Conservation (phyloP, 2,113 vertebrate genomes). For the Chroicocephalus ridibundus region DNA sequence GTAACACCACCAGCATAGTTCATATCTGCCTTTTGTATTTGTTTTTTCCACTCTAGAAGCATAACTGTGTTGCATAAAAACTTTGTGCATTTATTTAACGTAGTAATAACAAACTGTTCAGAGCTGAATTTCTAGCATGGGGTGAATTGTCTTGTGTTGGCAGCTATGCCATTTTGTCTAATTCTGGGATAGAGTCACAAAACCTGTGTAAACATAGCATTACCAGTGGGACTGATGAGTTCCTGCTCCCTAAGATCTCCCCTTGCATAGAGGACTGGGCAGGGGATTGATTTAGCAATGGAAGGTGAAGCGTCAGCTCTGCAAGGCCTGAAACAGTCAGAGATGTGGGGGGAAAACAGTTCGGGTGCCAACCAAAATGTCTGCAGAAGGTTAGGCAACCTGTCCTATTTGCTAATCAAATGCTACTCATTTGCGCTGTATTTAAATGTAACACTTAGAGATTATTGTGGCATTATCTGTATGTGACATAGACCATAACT, state of each 20-base stretch:
- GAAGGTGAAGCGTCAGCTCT: background rate
- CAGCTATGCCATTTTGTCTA: background rate
- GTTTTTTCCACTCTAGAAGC: background rate
- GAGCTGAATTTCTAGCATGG: background rate
- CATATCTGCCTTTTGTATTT: background rate
- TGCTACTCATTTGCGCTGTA: background rate
- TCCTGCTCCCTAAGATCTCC: background rate
- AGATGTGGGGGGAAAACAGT: background rate
- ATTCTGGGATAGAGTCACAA: background rate
- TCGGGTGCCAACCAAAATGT: fast-evolving
- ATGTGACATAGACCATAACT: background rate
- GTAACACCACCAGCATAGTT: background rate
- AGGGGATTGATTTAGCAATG: background rate
- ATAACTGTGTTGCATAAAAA: background rate
- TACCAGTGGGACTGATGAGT: background rate
- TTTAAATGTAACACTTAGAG: background rate
- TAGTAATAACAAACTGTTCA: background rate
- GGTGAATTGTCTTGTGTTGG: background rate
- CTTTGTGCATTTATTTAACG: background rate
- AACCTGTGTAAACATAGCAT: background rate
- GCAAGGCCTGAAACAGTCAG: background rate
- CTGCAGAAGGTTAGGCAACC: background rate
- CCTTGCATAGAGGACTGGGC: background rate
- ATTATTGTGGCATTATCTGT: background rate
- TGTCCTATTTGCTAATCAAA: background rate